Evolutionary conservation across 2,888 invertebrate genomes (phyloP), one percentile per base, ranked within the genome.

Genomic region (Synanthedon andrenaeformis): DNA sequence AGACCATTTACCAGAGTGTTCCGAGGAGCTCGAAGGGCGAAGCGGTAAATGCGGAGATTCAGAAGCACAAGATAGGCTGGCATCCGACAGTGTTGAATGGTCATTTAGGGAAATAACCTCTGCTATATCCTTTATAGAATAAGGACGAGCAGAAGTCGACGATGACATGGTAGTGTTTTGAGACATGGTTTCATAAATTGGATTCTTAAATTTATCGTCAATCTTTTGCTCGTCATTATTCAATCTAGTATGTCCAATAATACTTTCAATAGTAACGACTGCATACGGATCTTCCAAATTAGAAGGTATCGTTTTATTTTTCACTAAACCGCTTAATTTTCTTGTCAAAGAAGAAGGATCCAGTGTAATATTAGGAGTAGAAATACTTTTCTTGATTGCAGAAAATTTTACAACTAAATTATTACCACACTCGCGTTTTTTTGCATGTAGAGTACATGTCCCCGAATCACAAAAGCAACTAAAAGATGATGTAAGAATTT

Each of bases 1-100:
- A 17, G 85, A 85, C 82, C 82, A 82, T 57, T 82, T 76, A 60
- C 82, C 83, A 42, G 86, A 85, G 72, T 82, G 71, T 82, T 86
- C 86, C 76, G 87, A 85, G 67, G 83, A 82, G 68, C 72, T 79
- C 56, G 82, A 80, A 72, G 82, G 78, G 56, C 74, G 69, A 67
- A 82, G 69, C 74, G 76, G 71, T 70, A 74, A 67, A 70, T 69
- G 74, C 63, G 71, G 60, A 72, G 67, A 62, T 59, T 81, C 77
- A 69, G 75, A 82, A 79, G 82, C 82, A 68, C 69, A 72, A 62
- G 75, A 71, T 62, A 71, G 66, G 70, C 77, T 72, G 67, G 70
- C 68, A 67, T 76, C 72, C 59, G 80, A 72, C 70, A 78, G 81
- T 70, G 74, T 71, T 59, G 82, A 77, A 64, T 65, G 60, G 54